These are phyloP conservation scores for Alviniconcha marisindica DNA, from an alignment of 1,140 invertebrate genomes.

Conservation along the genomic window DNA sequence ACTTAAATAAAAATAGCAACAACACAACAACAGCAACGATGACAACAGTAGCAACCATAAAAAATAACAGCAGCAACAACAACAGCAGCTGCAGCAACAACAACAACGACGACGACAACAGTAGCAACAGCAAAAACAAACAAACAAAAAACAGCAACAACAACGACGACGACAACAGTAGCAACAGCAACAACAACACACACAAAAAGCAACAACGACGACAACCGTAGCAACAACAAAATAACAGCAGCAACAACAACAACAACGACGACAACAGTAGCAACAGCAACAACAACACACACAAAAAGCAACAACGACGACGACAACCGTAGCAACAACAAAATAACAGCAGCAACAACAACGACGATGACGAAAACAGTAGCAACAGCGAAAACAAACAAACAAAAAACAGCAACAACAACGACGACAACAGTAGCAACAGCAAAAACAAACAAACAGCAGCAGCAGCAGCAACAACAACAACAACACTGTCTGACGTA, in stretches of 20 bases:
- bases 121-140: background rate
- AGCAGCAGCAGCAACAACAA: background rate
- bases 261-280: background rate
- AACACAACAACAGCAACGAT: too few relatives aligned
- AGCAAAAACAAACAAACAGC: background rate
- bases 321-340: background rate
- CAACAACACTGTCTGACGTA: slow-evolving; percentile 41
- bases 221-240: too few relatives aligned
- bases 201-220: background rate
- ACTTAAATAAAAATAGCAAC: too few relatives aligned
- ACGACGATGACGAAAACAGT: too few relatives aligned
- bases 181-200: background rate
- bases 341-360: background rate
- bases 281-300: background rate
- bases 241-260: too few relatives aligned
- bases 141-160: background rate
- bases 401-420: background rate
- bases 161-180: background rate
- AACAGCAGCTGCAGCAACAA: background rate
- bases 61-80: background rate
- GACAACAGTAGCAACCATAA: background rate
- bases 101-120: background rate
- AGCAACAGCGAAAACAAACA: background rate
- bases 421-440: background rate
- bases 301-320: background rate